Conservation (phyloP, 2,113 vertebrate species). For the Phaetusa simplex region DNA sequence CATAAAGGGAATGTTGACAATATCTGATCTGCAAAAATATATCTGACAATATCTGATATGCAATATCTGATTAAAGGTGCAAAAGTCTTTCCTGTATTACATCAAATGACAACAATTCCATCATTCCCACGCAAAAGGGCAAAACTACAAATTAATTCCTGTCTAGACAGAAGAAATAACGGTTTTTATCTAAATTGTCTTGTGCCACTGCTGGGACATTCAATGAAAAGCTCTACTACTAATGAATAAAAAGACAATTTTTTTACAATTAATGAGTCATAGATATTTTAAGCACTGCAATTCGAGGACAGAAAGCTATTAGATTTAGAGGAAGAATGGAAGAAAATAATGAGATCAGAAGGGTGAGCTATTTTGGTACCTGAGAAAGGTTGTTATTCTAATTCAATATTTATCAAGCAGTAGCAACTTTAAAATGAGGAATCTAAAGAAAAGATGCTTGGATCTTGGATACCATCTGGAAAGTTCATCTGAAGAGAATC, state of each 20-base stretch:
- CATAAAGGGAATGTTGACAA: not conserved
- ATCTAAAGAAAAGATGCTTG: not conserved
- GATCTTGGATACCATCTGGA: slow-evolving; percentile 23
- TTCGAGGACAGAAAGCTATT: slow-evolving; percentile 27
- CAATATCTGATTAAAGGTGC: not conserved
- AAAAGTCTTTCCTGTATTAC: not conserved
- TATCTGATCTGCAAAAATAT: not conserved
- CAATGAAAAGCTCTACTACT: slow-evolving; percentile 31
- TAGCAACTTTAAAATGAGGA: slow-evolving; percentile 31
- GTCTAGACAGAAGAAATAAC: slow-evolving; percentile 53
- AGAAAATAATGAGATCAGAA: slow-evolving; percentile 62
- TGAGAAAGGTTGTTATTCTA: slow-evolving; percentile 42
- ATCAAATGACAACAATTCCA: slow-evolving; percentile 16
- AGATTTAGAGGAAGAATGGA: slow-evolving; percentile 40
- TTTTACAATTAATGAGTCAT: slow-evolving; percentile 59
- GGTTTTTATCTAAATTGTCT: slow-evolving; percentile 45
- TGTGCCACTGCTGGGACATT: slow-evolving; percentile 24
- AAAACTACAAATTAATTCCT: slow-evolving; percentile 46
- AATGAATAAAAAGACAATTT: slow-evolving; percentile 57
- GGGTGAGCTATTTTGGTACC: slow-evolving; percentile 25
- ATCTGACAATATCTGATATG: not conserved
- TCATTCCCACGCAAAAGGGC: not conserved
- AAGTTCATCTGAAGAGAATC: slow-evolving; percentile 14
- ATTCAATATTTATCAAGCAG: slow-evolving; percentile 39
- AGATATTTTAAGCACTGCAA: slow-evolving; percentile 61